Percentiles rank a stretch among this genome's conserved stretches.
Conservation (phyloP, 2,797 vertebrate genomes). For the Gambusia yucatana region DNA sequence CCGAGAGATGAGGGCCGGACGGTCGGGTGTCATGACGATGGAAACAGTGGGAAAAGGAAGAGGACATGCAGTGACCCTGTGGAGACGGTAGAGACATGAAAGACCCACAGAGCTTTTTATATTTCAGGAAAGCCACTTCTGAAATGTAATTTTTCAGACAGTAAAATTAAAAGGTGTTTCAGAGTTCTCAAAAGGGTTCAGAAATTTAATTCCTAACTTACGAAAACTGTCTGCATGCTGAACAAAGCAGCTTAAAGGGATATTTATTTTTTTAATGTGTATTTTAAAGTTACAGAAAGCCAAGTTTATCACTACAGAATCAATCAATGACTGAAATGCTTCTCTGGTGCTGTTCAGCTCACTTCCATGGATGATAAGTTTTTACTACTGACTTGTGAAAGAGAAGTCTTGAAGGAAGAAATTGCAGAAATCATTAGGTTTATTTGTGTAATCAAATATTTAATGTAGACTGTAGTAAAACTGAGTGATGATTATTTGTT, state of each 20-base stretch:
- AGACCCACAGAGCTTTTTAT: not conserved
- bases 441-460: not conserved
- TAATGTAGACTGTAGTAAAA: not conserved
- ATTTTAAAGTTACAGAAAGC: not conserved
- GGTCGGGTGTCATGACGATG: not conserved
- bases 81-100: conserved; percentile 27
- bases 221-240: not conserved
- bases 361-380: not conserved
- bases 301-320: not conserved
- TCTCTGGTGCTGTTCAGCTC: not conserved
- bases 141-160: not conserved
- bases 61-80: conserved; percentile 34
- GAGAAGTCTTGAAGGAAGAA: not conserved
- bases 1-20: not conserved
- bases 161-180: not conserved
- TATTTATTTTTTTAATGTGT: not conserved
- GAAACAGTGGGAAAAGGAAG: conserved; percentile 42
- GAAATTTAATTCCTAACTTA: not conserved
- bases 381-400: not conserved
- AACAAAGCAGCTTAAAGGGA: not conserved
- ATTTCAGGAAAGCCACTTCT: not conserved
- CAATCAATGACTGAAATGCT: not conserved
- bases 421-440: not conserved
- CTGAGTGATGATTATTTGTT: not conserved
- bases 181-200: not conserved